Percentiles rank a stretch among this genome's conserved stretches.
Evolutionary conservation across 1,140 invertebrate genomes (phyloP).

Genomic region (Agrypnia vestita): DNA sequence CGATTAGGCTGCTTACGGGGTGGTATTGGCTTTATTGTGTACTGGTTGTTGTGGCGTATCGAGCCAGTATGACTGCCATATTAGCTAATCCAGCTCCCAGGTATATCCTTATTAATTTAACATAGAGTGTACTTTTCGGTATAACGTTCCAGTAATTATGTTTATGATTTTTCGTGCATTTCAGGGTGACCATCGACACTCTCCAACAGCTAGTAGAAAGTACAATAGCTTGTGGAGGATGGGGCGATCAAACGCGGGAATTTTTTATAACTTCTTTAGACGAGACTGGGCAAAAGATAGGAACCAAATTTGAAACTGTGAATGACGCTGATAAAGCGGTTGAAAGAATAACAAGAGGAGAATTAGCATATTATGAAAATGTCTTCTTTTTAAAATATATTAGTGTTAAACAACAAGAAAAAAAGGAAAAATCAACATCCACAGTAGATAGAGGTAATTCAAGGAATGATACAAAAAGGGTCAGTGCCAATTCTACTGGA

Average conservation of each 20-base stretch:
- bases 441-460: constrained; percentile 32
- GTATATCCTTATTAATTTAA: constrained; percentile 64
- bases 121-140: not conserved
- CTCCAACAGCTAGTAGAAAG: constrained; percentile 79
- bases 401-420: constrained; percentile 73
- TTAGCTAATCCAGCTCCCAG: constrained; percentile 82
- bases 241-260: constrained; percentile 79
- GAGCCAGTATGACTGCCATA: constrained; percentile 88
- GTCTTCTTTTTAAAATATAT: constrained; percentile 80
- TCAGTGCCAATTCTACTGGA: constrained; percentile 57
- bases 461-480: constrained; percentile 48
- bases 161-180: constrained; percentile 15
- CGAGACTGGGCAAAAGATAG: constrained; percentile 77
- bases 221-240: constrained; percentile 78
- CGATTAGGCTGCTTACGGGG: constrained; percentile 83
- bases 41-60: constrained; percentile 82
- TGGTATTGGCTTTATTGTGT: constrained; percentile 91
- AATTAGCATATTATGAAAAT: constrained; percentile 87
- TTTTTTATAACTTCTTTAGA: constrained; percentile 82
- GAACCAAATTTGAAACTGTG: constrained; percentile 77
- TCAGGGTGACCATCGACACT: constrained; percentile 84
- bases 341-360: constrained; percentile 77
- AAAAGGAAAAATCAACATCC: constrained; percentile 52
- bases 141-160: not conserved
- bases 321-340: constrained; percentile 75